phyloP scores from a whole-genome alignment of 2,113 vertebrate genomes.

The Calidris pugnax region DNA sequence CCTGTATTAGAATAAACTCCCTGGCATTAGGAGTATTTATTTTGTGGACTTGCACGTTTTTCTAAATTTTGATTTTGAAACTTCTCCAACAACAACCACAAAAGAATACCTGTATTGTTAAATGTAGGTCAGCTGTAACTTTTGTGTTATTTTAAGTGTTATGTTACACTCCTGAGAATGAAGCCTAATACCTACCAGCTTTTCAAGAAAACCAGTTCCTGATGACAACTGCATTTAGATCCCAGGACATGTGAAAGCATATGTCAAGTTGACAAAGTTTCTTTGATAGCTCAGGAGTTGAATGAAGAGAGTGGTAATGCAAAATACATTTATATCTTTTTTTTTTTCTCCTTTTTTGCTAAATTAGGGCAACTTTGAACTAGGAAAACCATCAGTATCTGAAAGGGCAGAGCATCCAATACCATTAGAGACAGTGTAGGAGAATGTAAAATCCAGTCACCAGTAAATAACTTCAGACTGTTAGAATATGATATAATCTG shows the following conservation, averaged over 20 bases:
- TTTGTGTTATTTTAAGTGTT: background rate
- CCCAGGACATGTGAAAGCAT: background rate
- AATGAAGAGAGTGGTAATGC: background rate
- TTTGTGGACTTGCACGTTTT: background rate
- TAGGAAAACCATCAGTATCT: background rate
- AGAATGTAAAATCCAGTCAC: background rate
- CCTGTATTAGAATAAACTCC: background rate
- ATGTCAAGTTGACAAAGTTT: background rate
- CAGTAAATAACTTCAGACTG: background rate
- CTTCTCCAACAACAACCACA: background rate
- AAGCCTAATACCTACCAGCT: background rate
- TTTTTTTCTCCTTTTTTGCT: background rate
- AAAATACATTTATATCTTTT: background rate
- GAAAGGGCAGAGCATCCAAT: background rate
- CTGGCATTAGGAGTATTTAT: background rate
- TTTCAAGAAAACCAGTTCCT: conserved; percentile 15
- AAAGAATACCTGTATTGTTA: background rate
- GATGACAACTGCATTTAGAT: background rate
- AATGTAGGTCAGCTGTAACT: background rate
- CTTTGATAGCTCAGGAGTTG: background rate
- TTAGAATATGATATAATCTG: background rate
- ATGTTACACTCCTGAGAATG: background rate
- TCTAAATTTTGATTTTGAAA: background rate
- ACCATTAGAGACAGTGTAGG: background rate
- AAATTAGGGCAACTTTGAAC: background rate